Evolutionary conservation across 2,113 vertebrate species (phyloP).

Genomic region (Oncorhynchus nerka): DNA sequence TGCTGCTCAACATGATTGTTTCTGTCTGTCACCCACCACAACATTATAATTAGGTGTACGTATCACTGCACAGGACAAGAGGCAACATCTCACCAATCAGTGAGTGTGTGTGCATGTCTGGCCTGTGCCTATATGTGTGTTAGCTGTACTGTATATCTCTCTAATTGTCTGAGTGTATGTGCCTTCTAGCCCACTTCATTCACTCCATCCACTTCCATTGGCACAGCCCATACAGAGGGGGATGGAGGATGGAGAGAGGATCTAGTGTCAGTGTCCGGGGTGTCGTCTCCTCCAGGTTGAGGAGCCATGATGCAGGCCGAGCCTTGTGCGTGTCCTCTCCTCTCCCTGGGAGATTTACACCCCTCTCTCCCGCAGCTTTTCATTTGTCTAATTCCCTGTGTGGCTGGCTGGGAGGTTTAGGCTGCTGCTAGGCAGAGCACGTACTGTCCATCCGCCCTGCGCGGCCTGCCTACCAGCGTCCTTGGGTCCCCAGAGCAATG

Average conservation of each 20-base stretch:
- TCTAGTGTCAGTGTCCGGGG: too few species aligned
- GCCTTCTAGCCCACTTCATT: not conserved
- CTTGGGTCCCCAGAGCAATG: constrained; percentile 38
- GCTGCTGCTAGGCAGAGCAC: constrained; percentile 52
- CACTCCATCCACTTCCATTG: not conserved
- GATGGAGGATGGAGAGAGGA: not conserved
- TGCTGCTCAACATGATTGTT: constrained; percentile 45
- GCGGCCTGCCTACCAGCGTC: constrained; percentile 25
- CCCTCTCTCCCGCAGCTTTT: constrained; percentile 54
- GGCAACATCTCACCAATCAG: not conserved
- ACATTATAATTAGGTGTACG: constrained; percentile 33
- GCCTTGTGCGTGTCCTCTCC: constrained; percentile 41
- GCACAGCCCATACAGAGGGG: not conserved
- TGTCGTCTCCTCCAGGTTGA: not conserved
- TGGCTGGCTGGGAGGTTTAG: constrained; percentile 36
- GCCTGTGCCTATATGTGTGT: not conserved
- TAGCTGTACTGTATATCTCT: too few species aligned
- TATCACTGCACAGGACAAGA: not conserved
- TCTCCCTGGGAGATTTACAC: constrained; percentile 64
- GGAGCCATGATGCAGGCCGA: not conserved
- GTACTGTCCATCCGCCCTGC: constrained; percentile 24
- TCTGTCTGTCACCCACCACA: constrained; percentile 41
- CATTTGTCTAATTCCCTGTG: constrained; percentile 69
- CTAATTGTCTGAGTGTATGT: not conserved
- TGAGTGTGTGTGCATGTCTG: not conserved